Evolutionary conservation across 2,888 invertebrate genomes (phyloP).

Genomic region (Lasius fuliginosus): DNA sequence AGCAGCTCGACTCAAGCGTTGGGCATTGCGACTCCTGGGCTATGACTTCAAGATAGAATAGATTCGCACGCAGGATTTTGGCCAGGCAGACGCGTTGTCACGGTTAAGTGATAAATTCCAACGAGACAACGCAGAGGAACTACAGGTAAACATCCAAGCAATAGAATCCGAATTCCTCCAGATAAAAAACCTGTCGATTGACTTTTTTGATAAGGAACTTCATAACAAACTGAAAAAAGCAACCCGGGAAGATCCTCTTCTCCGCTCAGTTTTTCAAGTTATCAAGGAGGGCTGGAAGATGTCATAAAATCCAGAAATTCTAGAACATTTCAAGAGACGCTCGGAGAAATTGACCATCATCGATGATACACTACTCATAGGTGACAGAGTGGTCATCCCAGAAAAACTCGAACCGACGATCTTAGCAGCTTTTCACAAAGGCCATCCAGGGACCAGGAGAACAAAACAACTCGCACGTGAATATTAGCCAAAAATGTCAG

Average conservation of each 20-base stretch:
- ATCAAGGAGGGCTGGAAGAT: neutral
- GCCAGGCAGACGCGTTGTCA: neutral
- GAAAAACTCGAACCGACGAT: neutral
- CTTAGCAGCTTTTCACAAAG: constrained; percentile 1
- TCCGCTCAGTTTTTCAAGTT: neutral
- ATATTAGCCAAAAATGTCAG: constrained; percentile 15
- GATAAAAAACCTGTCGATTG: neutral
- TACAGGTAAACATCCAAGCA: neutral
- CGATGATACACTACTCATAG: too few relatives aligned
- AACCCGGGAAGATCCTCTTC: neutral
- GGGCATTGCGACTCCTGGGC: neutral
- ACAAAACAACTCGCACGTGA: constrained; percentile 15
- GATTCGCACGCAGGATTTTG: neutral
- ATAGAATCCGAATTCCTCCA: neutral
- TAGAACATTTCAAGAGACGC: too few relatives aligned
- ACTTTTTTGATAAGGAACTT: neutral
- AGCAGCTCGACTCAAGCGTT: too few relatives aligned
- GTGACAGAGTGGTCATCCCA: too few relatives aligned
- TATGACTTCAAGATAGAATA: neutral
- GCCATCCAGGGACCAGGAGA: neutral
- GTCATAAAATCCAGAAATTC: too few relatives aligned
- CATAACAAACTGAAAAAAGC: neutral
- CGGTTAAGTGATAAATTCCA: neutral
- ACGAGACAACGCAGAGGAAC: neutral
- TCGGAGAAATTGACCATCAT: neutral